A percentile compares a stretch with the other conserved stretches of the same genome.
Evolutionary conservation across 2,797 vertebrate species (phyloP).

Genomic region (Tinamus major): DNA sequence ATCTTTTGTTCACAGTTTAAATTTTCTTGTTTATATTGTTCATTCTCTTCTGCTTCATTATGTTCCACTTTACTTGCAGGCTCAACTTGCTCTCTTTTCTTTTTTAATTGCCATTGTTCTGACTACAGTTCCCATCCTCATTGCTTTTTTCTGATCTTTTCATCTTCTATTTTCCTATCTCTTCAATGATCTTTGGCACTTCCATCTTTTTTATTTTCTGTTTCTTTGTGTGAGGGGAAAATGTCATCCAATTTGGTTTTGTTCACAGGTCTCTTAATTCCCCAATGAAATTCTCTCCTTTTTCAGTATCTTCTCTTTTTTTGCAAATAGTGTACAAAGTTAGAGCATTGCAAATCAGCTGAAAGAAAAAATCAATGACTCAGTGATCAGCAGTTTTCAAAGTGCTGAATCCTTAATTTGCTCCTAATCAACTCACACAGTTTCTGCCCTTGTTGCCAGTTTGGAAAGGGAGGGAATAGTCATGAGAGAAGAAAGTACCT

Average conservation of each 20-base stretch:
- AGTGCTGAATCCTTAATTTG: slow-evolving; percentile 34
- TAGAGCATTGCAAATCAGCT: not conserved
- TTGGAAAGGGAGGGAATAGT: not conserved
- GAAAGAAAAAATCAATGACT: slow-evolving; percentile 37
- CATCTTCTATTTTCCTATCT: not conserved
- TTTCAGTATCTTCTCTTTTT: not conserved
- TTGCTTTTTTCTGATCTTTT: not conserved
- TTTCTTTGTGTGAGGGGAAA: not conserved
- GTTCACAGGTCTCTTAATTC: not conserved
- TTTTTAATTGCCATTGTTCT: not conserved
- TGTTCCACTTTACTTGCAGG: not conserved
- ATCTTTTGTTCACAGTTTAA: not conserved
- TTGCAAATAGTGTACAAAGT: not conserved
- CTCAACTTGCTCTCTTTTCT: not conserved
- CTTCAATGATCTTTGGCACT: not conserved
- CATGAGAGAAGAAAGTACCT: not conserved
- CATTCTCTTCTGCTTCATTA: not conserved
- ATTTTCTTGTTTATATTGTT: not conserved
- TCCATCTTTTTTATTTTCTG: not conserved
- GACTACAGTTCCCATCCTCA: not conserved
- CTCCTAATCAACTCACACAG: slow-evolving; percentile 28
- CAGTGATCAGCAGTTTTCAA: not conserved
- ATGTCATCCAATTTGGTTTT: not conserved
- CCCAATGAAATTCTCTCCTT: not conserved
- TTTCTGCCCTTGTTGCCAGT: slow-evolving; percentile 26